phyloP scores from a whole-genome alignment of 30 jellyfish, hydroid and myxozoan species.

The Rhopilema esculentum region DNA sequence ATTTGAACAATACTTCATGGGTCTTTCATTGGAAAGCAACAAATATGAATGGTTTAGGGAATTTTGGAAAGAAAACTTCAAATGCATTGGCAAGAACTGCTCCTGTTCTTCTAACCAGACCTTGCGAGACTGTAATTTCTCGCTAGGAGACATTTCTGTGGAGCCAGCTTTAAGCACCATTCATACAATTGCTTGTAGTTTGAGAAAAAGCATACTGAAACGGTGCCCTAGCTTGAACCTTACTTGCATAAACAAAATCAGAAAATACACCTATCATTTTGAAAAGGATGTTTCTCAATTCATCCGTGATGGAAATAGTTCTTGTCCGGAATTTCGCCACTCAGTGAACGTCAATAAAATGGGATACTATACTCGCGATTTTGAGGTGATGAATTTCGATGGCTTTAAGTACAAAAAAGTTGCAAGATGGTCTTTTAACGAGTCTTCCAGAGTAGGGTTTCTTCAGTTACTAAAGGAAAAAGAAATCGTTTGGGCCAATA shows the following conservation, averaged over 20 bases:
- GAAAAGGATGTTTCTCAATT: neutral
- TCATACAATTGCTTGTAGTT: neutral
- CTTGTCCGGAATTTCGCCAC: neutral
- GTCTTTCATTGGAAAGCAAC: conserved; percentile 3
- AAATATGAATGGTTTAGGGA: conserved; percentile 43
- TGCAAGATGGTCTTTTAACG: conserved; percentile 1
- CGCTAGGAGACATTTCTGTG: neutral
- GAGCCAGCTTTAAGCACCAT: conserved; percentile 18
- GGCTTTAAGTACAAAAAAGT: neutral
- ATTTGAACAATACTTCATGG: conserved; percentile 18
- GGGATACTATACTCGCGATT: neutral
- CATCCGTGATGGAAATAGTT: no score
- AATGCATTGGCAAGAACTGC: conserved; percentile 31
- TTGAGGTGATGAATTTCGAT: conserved; percentile 3
- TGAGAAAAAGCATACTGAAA: neutral
- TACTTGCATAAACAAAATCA: neutral
- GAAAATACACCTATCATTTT: neutral
- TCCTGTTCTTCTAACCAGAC: conserved; percentile 26
- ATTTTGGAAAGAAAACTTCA: conserved; percentile 47
- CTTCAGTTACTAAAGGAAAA: neutral
- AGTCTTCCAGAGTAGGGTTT: neutral
- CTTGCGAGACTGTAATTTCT: conserved; percentile 4
- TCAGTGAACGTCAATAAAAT: neutral
- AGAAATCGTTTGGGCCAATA: neutral
- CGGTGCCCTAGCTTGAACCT: neutral